These are phyloP conservation scores for Pollenia amentaria DNA, from an alignment of 2,888 invertebrate species.

Conservation along the genomic window DNA sequence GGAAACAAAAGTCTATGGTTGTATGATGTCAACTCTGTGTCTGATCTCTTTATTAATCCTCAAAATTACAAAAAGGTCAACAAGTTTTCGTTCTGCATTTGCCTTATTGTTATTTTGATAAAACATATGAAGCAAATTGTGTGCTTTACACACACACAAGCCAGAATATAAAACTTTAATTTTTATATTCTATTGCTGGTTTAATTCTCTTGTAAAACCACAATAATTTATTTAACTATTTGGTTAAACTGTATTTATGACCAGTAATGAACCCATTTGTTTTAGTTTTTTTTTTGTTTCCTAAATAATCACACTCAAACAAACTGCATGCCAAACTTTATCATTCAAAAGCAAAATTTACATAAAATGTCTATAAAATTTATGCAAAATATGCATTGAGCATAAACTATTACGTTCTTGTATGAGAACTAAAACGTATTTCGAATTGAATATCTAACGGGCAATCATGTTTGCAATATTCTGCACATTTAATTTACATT, in stretches of 20 bases:
- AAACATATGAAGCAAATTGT: too few species aligned
- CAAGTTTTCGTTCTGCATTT: too few species aligned
- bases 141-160: too few species aligned
- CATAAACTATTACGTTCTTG: constrained; percentile 63
- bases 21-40: too few species aligned
- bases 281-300: neutral
- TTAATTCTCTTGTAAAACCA: constrained; percentile 46
- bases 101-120: too few species aligned
- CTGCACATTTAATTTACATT: constrained; percentile 66
- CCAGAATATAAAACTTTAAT: neutral
- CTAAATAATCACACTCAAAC: neutral
- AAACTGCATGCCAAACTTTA: neutral
- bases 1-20: too few species aligned
- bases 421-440: constrained; percentile 10
- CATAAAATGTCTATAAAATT: constrained; percentile 59
- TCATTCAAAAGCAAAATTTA: neutral
- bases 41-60: too few species aligned
- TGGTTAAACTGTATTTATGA: constrained; percentile 39
- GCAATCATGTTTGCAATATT: constrained; percentile 47
- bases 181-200: neutral
- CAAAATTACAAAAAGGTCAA: too few species aligned
- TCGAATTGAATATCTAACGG: constrained; percentile 31
- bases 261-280: constrained; percentile 63
- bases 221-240: constrained; percentile 64
- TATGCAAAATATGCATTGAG: constrained; percentile 67